phyloP scores from a whole-genome alignment of 2,797 vertebrate genomes.

The Macroramphosus scolopax region DNA sequence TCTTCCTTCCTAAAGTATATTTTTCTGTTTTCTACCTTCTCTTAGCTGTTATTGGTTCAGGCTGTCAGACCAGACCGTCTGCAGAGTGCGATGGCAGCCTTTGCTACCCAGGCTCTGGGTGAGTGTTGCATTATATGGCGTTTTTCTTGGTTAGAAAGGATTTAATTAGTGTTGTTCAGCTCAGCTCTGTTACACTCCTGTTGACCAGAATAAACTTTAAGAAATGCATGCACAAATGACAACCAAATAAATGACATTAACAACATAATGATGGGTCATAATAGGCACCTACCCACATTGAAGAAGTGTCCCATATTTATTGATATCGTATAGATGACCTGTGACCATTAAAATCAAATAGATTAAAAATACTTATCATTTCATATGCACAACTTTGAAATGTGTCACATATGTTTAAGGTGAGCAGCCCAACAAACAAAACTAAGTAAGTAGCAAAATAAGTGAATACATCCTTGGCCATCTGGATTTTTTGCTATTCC shows the following conservation, averaged over 20 bases:
- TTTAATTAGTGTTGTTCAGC: too few species aligned
- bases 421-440: too few species aligned
- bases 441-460: too few species aligned
- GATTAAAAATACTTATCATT: background rate
- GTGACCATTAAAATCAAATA: background rate
- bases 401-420: too few species aligned
- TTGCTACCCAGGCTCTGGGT: slow-evolving; percentile 88
- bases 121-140: slow-evolving; percentile 58
- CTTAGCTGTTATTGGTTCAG: slow-evolving; percentile 89
- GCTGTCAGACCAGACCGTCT: slow-evolving; percentile 89
- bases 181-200: too few species aligned
- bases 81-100: slow-evolving; percentile 90
- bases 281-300: too few species aligned
- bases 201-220: too few species aligned
- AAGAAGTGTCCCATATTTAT: background rate
- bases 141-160: background rate
- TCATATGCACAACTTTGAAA: background rate
- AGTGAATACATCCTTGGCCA: slow-evolving; percentile 1
- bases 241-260: too few species aligned
- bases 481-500: background rate
- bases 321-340: too few species aligned
- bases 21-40: slow-evolving; percentile 1
- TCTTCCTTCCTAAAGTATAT: too few species aligned
- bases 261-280: too few species aligned
- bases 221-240: too few species aligned